Conservation (phyloP, 2,888 invertebrate species). For the Elysia crispata region DNA sequence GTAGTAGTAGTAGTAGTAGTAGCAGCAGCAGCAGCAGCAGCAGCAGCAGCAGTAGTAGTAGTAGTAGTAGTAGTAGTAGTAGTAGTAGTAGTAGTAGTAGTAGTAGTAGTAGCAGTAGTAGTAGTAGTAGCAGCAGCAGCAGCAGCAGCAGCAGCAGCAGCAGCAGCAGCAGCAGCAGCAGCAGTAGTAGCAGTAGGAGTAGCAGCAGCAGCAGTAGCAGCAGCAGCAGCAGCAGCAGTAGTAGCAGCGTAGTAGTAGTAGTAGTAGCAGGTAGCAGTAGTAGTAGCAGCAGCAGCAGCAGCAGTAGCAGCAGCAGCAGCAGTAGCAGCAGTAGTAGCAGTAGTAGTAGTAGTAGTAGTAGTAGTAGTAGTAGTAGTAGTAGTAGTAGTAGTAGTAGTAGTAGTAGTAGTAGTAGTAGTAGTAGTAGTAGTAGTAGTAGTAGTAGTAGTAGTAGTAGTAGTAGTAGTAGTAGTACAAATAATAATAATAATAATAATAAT, state of each 20-base stretch:
- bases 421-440: neutral
- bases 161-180: conserved; percentile 18
- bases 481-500: too few species aligned
- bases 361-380: conserved; percentile 21
- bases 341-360: conserved; percentile 24
- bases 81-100: too few species aligned
- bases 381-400: neutral
- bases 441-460: conserved; percentile 9
- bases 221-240: too few species aligned
- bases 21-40: too few species aligned
- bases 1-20: too few species aligned
- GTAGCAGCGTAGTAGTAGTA: too few species aligned
- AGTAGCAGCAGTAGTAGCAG: neutral
- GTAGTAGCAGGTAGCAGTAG: conserved; percentile 16
- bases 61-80: too few species aligned
- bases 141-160: conserved; percentile 13
- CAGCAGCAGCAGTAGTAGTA: too few species aligned
- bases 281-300: conserved; percentile 13
- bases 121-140: neutral
- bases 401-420: neutral
- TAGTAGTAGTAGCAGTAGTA: neutral
- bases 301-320: neutral
- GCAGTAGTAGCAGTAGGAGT: too few species aligned
- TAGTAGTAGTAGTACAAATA: too few species aligned
- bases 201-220: too few species aligned